phyloP scores from a whole-genome alignment of 2,888 invertebrate species.

The Brenthis daphne region DNA sequence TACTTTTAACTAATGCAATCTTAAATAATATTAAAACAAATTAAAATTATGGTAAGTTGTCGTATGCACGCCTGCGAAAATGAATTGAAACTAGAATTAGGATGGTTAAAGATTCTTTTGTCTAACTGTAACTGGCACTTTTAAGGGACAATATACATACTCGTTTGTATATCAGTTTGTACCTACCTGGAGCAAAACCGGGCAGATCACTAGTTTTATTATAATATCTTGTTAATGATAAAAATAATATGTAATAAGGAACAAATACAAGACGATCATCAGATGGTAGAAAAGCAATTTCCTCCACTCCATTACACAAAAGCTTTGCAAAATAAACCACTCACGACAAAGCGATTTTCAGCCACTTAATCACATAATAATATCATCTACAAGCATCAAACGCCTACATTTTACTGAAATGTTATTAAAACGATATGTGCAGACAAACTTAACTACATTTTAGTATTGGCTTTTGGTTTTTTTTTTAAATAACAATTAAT shows the following conservation, averaged over 20 bases:
- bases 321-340: slow-evolving; percentile 27
- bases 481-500: not conserved
- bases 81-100: no score
- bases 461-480: not conserved
- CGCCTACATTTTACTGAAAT: no score
- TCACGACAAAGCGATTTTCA: slow-evolving; percentile 23
- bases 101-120: no score
- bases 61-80: no score
- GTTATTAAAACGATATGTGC: no score
- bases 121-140: no score
- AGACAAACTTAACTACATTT: not conserved
- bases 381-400: not conserved
- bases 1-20: no score
- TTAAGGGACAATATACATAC: no score
- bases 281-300: slow-evolving; percentile 34
- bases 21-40: no score
- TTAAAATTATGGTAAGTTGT: no score
- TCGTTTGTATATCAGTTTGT: no score
- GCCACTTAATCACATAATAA: slow-evolving; percentile 3
- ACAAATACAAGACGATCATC: slow-evolving; percentile 26
- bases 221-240: not conserved
- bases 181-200: no score
- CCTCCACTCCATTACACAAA: slow-evolving; percentile 19
- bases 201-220: not conserved
- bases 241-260: slow-evolving; percentile 1